Evolutionary conservation across 2,797 vertebrate species (phyloP).

Genomic region (Mormyrus hasselquistii): DNA sequence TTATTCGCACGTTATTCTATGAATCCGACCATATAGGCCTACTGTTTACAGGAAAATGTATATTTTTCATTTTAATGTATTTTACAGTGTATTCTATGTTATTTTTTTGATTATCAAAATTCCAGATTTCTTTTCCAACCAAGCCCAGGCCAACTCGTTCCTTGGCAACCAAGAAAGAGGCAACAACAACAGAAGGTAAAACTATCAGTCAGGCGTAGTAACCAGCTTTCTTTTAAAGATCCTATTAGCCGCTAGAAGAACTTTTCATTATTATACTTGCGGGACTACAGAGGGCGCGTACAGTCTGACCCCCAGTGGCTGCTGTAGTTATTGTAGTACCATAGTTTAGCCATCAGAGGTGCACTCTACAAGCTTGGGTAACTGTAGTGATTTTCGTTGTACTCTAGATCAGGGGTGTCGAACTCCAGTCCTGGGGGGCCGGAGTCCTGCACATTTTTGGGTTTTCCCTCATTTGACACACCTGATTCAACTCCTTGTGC

Average conservation of each 20-base stretch:
- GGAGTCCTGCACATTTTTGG: no score
- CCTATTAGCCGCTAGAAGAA: neutral
- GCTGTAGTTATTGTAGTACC: neutral
- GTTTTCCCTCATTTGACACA: no score
- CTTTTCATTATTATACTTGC: neutral
- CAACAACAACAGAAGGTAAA: constrained; percentile 24
- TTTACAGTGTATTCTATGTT: neutral
- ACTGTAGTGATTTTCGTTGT: neutral
- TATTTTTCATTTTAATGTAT: constrained; percentile 25
- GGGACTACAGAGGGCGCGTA: constrained; percentile 44
- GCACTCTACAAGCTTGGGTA: neutral
- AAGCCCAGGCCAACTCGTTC: constrained; percentile 56
- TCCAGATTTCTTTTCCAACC: constrained; percentile 57
- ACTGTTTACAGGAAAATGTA: neutral
- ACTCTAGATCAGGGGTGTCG: no score
- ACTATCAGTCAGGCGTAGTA: neutral
- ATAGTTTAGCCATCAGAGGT: neutral
- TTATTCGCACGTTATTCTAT: neutral
- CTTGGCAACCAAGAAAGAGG: constrained; percentile 25
- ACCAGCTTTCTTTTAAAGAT: neutral
- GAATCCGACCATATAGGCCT: no score
- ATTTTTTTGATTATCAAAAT: constrained; percentile 5
- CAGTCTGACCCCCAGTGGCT: neutral
- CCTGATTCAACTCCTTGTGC: no score
- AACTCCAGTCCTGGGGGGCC: no score